phyloP scores from a whole-genome alignment of 1,140 invertebrate genomes.

The Cyclina sinensis region DNA sequence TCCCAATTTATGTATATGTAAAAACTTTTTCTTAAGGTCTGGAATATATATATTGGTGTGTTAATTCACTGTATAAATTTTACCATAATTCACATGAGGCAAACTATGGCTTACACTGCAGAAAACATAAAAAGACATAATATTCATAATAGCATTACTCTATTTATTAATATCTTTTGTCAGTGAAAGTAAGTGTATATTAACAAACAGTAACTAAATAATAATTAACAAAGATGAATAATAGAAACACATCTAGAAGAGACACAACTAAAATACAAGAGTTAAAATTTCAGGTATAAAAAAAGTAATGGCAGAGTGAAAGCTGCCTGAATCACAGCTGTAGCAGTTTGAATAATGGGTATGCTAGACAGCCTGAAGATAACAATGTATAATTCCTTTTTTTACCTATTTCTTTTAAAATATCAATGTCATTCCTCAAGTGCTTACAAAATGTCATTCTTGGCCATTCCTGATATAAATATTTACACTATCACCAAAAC shows the following conservation, averaged over 20 bases:
- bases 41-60: too few relatives aligned
- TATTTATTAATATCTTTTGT: conserved; percentile 37
- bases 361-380: background rate
- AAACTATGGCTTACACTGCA: too few relatives aligned
- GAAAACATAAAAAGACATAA: too few relatives aligned
- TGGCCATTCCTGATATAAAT: too few relatives aligned
- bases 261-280: background rate
- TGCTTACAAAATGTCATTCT: background rate
- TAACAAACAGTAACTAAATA: conserved; percentile 36
- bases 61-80: too few relatives aligned
- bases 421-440: background rate
- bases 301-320: background rate
- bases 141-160: conserved; percentile 44
- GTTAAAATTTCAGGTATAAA: background rate
- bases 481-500: too few relatives aligned
- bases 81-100: too few relatives aligned
- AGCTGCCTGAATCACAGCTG: too few relatives aligned
- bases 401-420: background rate
- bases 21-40: too few relatives aligned
- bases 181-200: conserved; percentile 20
- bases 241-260: conserved; percentile 31
- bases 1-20: too few relatives aligned
- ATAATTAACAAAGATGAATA: conserved; percentile 25
- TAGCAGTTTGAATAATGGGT: too few relatives aligned
- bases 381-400: background rate